Percentiles rank a stretch among this genome's conserved stretches.
Conservation (phyloP, 2,113 vertebrate species). For the Burhinus bistriatus region DNA sequence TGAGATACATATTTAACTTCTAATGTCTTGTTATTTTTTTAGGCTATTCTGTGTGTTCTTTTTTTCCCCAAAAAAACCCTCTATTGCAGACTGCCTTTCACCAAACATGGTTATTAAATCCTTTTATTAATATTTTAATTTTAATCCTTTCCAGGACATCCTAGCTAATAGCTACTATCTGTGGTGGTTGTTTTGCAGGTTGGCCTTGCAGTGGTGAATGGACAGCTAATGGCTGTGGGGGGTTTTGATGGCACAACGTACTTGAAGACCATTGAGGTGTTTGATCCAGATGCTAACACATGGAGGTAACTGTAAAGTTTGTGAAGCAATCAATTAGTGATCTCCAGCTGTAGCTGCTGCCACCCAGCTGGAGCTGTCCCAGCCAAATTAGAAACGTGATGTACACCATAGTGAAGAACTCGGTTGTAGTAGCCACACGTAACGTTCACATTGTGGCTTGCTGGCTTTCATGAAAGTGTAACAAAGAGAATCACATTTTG, state of each 20-base stretch:
- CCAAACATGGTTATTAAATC: neutral
- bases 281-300: slow-evolving; percentile 96
- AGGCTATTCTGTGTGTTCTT: neutral
- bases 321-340: neutral
- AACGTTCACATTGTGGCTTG: neutral
- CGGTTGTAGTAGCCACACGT: accelerated
- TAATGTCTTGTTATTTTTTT: neutral
- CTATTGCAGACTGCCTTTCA: neutral
- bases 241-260: slow-evolving; percentile 98
- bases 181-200: slow-evolving; percentile 77
- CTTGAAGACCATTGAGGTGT: slow-evolving; percentile 98
- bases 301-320: slow-evolving; percentile 85
- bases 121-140: neutral
- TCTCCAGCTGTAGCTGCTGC: neutral
- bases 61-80: neutral
- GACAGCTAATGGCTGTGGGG: slow-evolving; percentile 97
- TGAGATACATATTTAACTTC: neutral
- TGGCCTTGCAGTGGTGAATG: slow-evolving; percentile 95
- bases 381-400: neutral
- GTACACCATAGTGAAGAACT: neutral
- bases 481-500: neutral
- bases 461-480: neutral
- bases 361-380: neutral
- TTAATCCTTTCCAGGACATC: neutral
- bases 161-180: neutral